phyloP scores from a whole-genome alignment of 2,113 vertebrate genomes.

The Salvelinus alpinus region DNA sequence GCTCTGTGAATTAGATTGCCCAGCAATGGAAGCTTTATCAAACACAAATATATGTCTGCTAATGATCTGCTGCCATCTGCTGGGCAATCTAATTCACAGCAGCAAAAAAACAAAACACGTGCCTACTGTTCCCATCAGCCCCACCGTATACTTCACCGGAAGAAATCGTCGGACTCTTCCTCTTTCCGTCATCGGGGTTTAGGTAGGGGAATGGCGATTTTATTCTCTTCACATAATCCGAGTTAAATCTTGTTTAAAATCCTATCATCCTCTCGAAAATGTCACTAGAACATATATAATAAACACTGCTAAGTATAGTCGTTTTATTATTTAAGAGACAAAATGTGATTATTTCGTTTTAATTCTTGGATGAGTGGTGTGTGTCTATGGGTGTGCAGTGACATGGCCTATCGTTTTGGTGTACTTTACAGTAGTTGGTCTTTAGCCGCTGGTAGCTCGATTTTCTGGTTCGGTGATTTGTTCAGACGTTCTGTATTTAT shows the following conservation, averaged over 20 bases:
- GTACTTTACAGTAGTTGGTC: neutral
- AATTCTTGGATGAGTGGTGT: neutral
- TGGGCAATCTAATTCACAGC: conserved; percentile 9
- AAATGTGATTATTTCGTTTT: accelerated
- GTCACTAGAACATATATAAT: neutral
- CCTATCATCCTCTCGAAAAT: conserved; percentile 54
- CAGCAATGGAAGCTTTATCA: neutral
- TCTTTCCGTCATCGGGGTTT: conserved; percentile 77
- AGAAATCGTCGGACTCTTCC: conserved; percentile 65
- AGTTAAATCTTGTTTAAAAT: conserved; percentile 52
- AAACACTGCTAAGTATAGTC: neutral
- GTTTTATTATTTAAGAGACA: conserved; percentile 35
- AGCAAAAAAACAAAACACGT: neutral
- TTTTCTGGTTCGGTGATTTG: neutral
- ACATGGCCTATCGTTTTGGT: conserved; percentile 40
- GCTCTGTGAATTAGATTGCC: too few relatives aligned
- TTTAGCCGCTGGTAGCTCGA: neutral
- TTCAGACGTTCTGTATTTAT: too few relatives aligned
- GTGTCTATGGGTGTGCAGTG: conserved; percentile 11
- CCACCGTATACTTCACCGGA: conserved; percentile 63
- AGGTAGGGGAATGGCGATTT: conserved; percentile 61
- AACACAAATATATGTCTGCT: neutral
- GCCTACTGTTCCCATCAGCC: conserved; percentile 59
- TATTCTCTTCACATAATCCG: conserved; percentile 48
- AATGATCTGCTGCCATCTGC: conserved; percentile 28